Evolutionary conservation across 2,113 vertebrate species (phyloP).

Genomic region (Actinemys pallida): DNA sequence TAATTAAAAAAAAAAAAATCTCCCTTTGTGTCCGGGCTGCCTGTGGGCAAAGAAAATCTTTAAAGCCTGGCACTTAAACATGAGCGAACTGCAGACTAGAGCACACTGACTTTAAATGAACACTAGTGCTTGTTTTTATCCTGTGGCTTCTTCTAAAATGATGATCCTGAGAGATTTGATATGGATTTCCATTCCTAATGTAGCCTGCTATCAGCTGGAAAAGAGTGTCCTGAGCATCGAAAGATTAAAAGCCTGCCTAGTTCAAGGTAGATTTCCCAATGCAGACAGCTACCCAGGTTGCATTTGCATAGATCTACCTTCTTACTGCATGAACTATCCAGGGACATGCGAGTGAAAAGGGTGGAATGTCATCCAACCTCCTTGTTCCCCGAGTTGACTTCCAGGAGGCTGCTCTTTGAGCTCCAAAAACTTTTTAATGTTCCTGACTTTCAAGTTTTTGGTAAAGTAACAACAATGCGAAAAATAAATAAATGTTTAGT

Average conservation of each 20-base stretch:
- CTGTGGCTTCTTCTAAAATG: constrained; percentile 51
- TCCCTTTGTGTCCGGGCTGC: constrained; percentile 53
- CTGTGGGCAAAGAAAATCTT: constrained; percentile 59
- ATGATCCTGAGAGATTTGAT: neutral
- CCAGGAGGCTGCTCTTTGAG: neutral
- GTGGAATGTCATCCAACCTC: neutral
- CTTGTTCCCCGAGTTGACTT: neutral
- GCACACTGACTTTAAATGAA: constrained; percentile 64
- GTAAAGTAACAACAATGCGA: neutral
- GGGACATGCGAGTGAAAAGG: neutral
- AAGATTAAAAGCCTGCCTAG: neutral
- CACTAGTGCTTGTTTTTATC: neutral
- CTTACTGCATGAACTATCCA: accelerated
- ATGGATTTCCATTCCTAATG: constrained; percentile 30
- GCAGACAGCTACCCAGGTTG: neutral
- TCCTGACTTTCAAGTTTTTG: accelerated
- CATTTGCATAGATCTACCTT: neutral
- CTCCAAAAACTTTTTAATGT: neutral
- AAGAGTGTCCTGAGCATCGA: neutral
- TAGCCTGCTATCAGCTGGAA: neutral
- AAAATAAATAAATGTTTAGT: constrained; percentile 42
- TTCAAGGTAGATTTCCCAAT: neutral
- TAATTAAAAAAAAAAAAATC: neutral
- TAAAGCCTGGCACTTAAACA: constrained; percentile 50
- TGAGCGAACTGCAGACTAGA: constrained; percentile 42